Evolutionary conservation across 1,140 invertebrate genomes (phyloP).

Genomic region (Ips typographus): DNA sequence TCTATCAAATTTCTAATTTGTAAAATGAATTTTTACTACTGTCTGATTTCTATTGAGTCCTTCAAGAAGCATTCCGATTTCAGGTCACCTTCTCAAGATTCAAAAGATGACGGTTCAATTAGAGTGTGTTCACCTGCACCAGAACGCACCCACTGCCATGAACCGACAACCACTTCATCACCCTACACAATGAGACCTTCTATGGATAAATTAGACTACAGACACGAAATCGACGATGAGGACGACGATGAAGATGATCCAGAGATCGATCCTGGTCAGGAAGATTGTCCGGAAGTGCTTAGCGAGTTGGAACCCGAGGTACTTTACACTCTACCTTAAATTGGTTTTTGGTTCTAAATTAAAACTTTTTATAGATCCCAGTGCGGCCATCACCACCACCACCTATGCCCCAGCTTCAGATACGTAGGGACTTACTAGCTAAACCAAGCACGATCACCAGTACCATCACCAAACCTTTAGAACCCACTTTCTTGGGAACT

Average conservation of each 20-base stretch:
- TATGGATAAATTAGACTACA: constrained; percentile 50
- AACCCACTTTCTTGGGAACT: constrained; percentile 41
- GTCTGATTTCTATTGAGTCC: not conserved
- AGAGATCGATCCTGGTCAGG: constrained; percentile 58
- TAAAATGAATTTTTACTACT: too few relatives aligned
- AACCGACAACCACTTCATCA: constrained; percentile 58
- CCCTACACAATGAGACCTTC: constrained; percentile 67
- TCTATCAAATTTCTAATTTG: too few relatives aligned
- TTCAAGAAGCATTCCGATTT: constrained; percentile 43
- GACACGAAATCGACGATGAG: constrained; percentile 33
- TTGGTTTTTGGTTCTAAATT: not conserved
- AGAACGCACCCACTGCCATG: constrained; percentile 67
- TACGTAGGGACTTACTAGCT: constrained; percentile 64
- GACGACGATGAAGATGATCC: constrained; percentile 53
- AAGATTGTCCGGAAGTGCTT: constrained; percentile 55
- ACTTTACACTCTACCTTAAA: not conserved
- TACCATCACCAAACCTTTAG: constrained; percentile 38
- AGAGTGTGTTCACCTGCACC: constrained; percentile 47
- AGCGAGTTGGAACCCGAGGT: constrained; percentile 51
- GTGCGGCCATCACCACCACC: constrained; percentile 9
- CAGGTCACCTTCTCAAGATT: constrained; percentile 48
- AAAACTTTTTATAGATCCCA: not conserved
- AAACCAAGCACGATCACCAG: constrained; percentile 54
- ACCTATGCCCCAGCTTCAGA: constrained; percentile 65
- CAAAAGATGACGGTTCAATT: constrained; percentile 50